A percentile compares a stretch with the other conserved stretches of the same genome.
Evolutionary conservation across 2,113 vertebrate genomes (phyloP).

Genomic region (Chlamydotis undulata): DNA sequence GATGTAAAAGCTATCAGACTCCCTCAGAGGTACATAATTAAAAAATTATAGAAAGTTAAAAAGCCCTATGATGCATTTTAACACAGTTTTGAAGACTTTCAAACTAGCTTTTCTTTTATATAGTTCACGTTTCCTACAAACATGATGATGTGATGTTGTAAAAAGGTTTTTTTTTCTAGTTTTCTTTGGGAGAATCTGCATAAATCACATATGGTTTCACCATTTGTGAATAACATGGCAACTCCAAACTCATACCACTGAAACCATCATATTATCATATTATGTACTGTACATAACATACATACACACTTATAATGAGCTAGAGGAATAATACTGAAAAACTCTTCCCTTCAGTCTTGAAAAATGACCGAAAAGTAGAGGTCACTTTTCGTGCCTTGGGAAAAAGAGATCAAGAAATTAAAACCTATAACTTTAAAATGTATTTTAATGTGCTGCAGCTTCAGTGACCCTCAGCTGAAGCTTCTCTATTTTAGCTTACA

Average conservation of each 20-base stretch:
- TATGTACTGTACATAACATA: background rate
- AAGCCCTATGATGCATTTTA: background rate
- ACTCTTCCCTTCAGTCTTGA: slow-evolving; percentile 12
- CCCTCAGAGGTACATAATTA: background rate
- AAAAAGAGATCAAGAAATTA: slow-evolving; percentile 32
- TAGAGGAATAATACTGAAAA: background rate
- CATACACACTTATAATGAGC: background rate
- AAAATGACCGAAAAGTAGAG: background rate
- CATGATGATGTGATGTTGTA: background rate
- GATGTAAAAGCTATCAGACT: background rate
- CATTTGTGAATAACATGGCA: background rate
- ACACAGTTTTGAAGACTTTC: background rate
- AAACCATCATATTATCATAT: background rate
- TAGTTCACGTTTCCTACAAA: background rate
- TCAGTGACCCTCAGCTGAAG: slow-evolving; percentile 68
- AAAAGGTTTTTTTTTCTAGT: background rate
- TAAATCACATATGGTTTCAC: background rate
- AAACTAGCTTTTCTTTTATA: background rate
- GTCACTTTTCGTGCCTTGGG: background rate
- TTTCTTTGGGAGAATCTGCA: background rate
- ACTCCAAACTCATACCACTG: background rate
- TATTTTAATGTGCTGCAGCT: slow-evolving; percentile 64
- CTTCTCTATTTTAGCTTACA: slow-evolving; percentile 69
- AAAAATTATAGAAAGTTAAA: background rate
- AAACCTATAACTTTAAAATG: slow-evolving; percentile 57